Evolutionary conservation across 2,888 invertebrate genomes (phyloP).

Genomic region (Microplitis manilae): DNA sequence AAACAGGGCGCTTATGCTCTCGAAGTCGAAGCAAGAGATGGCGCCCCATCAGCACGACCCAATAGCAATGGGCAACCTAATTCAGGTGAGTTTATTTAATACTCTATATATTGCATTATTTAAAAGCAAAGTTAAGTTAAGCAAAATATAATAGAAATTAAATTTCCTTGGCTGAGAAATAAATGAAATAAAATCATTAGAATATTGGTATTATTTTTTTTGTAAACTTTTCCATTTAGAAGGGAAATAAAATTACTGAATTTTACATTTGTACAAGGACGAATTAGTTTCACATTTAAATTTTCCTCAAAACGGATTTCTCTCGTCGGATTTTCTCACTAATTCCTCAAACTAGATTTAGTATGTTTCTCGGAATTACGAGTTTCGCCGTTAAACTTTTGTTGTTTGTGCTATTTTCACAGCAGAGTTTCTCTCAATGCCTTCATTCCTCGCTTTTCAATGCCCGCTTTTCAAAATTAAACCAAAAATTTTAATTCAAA

Average conservation of each 20-base stretch:
- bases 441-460: slow-evolving; percentile 16
- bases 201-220: too few species aligned
- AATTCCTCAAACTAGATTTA: slow-evolving; percentile 50
- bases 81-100: slow-evolving; percentile 81
- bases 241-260: background rate
- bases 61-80: slow-evolving; percentile 95
- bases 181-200: background rate
- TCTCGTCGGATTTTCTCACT: slow-evolving; percentile 45
- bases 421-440: slow-evolving; percentile 40
- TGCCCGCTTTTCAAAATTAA: slow-evolving; percentile 30
- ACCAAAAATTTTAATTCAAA: slow-evolving; percentile 17
- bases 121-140: background rate
- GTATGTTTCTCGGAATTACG: slow-evolving; percentile 40
- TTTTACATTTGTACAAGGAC: slow-evolving; percentile 3
- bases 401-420: slow-evolving; percentile 34
- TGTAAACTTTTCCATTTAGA: background rate
- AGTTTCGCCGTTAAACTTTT: slow-evolving; percentile 36
- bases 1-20: slow-evolving; percentile 97
- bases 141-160: slow-evolving; percentile 22
- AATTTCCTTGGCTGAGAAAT: background rate
- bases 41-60: slow-evolving; percentile 95
- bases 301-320: slow-evolving; percentile 27
- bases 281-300: slow-evolving; percentile 26
- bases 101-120: slow-evolving; percentile 26
- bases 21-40: slow-evolving; percentile 97